Base-by-base conservation (phyloP, 2,113 vertebrate genomes). In the Oreotrochilus melanogaster region DNA sequence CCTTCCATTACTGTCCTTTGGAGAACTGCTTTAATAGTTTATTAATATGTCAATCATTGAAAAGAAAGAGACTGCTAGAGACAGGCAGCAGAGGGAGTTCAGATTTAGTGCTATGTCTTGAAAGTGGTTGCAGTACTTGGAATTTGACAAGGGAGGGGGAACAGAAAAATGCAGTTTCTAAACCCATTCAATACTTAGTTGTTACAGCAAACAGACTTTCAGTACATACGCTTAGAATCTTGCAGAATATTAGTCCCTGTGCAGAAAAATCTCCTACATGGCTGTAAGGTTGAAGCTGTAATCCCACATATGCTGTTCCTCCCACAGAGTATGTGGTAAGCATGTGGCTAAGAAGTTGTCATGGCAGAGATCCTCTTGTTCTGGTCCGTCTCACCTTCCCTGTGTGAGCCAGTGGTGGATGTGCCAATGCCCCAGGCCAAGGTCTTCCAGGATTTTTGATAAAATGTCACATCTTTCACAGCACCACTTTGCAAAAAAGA, bases 21-120 rank as follows among this genome's bases (percentile, higher is more conserved):
- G 65, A 88, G 51, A 96, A 86, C 30, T 65, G 11, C 33, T 91
- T 96, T 90, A 96, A 83, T 54, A 79, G 42, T 93, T 84, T 92
- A 80, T 91, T 96, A 95, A 81, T 82, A 89, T 85, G 51, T 79
- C 82, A 91, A 42, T 72, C 82, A 47, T 23, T 66, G 60, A 48
- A 91, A 97, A 85, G 24, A 25, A 67, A 71, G 57, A 74, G 54
- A 88, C 27, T 73, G 51, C 56, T 83, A 65, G 51, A 95, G 47
- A 72, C 53, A 69, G 64, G 67, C 89, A 93, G 74, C 33, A 93
- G 64, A 61, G 45, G 61, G 54, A 95, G 60, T 93, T 80, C 53
- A 30, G 28, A 60, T 83, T 91, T 93, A 31, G 3, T 74, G 11
- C 45, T 21, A 4, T 78, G 60, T 69, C 53, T 73, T 5, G 1